Evolutionary conservation across 2,113 vertebrate species (phyloP), one percentile per base, ranked within the genome.

Genomic region (Pelvicachromis taeniatus): DNA sequence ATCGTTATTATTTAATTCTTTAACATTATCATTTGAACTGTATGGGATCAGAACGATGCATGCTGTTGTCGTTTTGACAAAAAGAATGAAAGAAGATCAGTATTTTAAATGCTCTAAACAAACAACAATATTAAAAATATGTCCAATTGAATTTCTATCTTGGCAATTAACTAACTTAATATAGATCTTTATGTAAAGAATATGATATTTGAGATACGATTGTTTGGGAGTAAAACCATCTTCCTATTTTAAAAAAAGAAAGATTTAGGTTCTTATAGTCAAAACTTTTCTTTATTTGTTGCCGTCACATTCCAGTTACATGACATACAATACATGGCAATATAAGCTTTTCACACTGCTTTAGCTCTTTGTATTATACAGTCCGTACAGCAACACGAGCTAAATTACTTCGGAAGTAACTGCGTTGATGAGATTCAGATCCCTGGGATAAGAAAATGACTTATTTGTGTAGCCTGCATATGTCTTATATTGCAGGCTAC

Each of bases 401-500:
- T 23, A 29, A 50, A 73, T 29, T 50, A 48, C 50, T 73, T 73
- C 29, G 14, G 42, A 73, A 12, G 40, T 50, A 45, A 50, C 14
- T 29, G 14, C 5, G 3, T 31, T 19, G 65, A 45, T 26, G 13
- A 7, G 40, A 70, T 70, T 70, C 65, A 70, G 65, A 68, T 42
- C 38, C n/a, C 12, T 9, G 2, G 38, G 0, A 42, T 7, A 73
- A 73, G 68, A 19, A 75, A 31, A 31, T 31, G 0, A 31, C 9
- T 50, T 12, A 55, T 21, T 29, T 63, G 4, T 9, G 45, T n/a
- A 63, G 59, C 59, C 33, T 54, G 26, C 26, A 5, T 83, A 19
- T 68, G 7, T 31, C 42, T 14, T 38, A 14, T 52, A 9, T 10
- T 5, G 33, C 19, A 75, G 63, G 40, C 21, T 61, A 33, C 31